Percentiles rank a stretch among this genome's conserved stretches.
phyloP scores from a whole-genome alignment of 2,113 vertebrate genomes.

The Ophiodon elongatus region DNA sequence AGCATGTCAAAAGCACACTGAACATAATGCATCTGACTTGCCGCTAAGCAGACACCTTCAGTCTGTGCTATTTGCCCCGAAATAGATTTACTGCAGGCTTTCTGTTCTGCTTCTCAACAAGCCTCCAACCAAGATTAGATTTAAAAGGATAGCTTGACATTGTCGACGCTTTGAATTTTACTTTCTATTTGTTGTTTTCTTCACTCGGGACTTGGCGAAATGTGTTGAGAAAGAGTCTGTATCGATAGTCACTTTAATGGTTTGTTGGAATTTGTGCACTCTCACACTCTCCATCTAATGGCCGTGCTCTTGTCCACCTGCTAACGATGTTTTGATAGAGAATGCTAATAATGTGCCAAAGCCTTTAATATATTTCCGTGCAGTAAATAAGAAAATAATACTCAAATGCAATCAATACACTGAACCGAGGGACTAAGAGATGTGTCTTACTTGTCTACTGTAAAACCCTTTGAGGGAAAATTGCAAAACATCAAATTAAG shows the following conservation, averaged over 20 bases:
- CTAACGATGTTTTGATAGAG: constrained; percentile 44
- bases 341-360: constrained; percentile 39
- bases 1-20: constrained; percentile 44
- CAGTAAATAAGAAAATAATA: neutral
- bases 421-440: neutral
- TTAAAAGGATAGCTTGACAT: constrained; percentile 53
- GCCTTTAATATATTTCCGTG: neutral
- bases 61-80: constrained; percentile 49
- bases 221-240: constrained; percentile 26
- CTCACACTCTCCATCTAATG: constrained; percentile 20
- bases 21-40: constrained; percentile 51
- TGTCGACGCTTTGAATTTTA: constrained; percentile 24
- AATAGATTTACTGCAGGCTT: constrained; percentile 58
- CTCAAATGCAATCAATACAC: neutral
- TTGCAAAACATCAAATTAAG: neutral
- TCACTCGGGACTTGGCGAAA: neutral
- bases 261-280: neutral
- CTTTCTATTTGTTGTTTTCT: constrained; percentile 32
- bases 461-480: neutral
- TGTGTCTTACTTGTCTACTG: neutral
- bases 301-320: constrained; percentile 23
- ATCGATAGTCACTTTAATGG: constrained; percentile 40
- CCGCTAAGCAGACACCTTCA: constrained; percentile 55
- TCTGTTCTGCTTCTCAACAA: constrained; percentile 37
- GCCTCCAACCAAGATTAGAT: constrained; percentile 32